These are phyloP conservation scores for Dolichoris vasculosae DNA, from an alignment of 1,140 invertebrate species.

Conservation along the genomic window DNA sequence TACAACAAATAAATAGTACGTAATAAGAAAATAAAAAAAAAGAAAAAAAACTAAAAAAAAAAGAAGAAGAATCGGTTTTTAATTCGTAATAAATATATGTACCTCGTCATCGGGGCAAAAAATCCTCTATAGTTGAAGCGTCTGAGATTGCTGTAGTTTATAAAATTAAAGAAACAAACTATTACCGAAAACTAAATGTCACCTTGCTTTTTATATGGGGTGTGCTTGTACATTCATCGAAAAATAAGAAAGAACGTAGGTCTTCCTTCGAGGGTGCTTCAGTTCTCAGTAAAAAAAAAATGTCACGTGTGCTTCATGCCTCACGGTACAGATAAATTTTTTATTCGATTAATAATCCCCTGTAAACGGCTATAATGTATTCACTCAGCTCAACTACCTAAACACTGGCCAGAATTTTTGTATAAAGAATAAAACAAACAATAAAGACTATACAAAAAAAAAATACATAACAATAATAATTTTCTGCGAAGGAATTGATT, in stretches of 20 bases:
- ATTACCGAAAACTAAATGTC: slow-evolving; percentile 43
- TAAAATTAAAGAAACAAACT: slow-evolving; percentile 18
- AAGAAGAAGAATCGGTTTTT: slow-evolving; percentile 23
- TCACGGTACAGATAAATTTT: slow-evolving; percentile 50
- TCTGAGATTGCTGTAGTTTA: slow-evolving; percentile 38
- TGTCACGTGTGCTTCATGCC: slow-evolving; percentile 52
- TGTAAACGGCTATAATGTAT: slow-evolving; percentile 51
- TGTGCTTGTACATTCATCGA: slow-evolving; percentile 50
- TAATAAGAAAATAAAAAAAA: too few relatives aligned
- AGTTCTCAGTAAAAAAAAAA: slow-evolving; percentile 44
- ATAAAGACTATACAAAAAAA: slow-evolving; percentile 42
- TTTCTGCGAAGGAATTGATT: slow-evolving; percentile 46
- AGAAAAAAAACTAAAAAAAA: too few relatives aligned
- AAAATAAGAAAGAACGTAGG: slow-evolving; percentile 41
- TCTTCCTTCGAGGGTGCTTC: slow-evolving; percentile 53
- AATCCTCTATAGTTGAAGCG: slow-evolving; percentile 48
- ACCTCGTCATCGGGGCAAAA: slow-evolving; percentile 19
- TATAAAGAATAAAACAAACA: slow-evolving; percentile 40
- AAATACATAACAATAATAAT: slow-evolving; percentile 29
- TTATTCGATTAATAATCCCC: slow-evolving; percentile 49
- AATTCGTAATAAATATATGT: slow-evolving; percentile 22
- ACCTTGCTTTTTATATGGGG: slow-evolving; percentile 51
- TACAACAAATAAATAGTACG: slow-evolving; percentile 15
- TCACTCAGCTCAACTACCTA: slow-evolving; percentile 51
- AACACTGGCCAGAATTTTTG: slow-evolving; percentile 44